phyloP scores from a whole-genome alignment of 2,797 vertebrate species.

The Acipenser ruthenus region DNA sequence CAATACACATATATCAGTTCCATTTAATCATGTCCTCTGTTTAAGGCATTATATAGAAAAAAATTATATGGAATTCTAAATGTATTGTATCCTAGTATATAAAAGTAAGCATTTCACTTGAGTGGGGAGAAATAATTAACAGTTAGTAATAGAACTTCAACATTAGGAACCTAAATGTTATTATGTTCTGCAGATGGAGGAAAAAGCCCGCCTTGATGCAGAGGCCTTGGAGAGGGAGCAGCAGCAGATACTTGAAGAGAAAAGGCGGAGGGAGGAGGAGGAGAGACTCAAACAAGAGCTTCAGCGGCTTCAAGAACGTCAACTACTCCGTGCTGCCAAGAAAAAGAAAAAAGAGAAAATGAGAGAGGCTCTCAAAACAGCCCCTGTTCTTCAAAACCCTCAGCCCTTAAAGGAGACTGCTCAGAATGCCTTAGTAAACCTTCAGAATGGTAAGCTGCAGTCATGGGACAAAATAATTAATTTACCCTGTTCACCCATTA shows the following conservation, averaged over 20 bases:
- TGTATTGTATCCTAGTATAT: too few species aligned
- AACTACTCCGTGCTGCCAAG: conserved; percentile 75
- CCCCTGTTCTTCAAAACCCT: conserved; percentile 55
- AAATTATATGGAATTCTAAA: too few species aligned
- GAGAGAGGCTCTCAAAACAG: conserved; percentile 52
- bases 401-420: conserved; percentile 67
- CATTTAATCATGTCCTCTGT: too few species aligned
- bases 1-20: too few species aligned
- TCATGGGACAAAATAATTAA: conserved; percentile 50
- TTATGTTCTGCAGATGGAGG: conserved; percentile 70
- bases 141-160: too few species aligned
- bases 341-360: conserved; percentile 91
- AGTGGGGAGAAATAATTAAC: too few species aligned
- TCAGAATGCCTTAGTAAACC: conserved; percentile 55
- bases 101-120: too few species aligned
- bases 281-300: conserved; percentile 77
- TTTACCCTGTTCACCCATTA: conserved; percentile 38
- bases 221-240: conserved; percentile 75
- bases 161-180: neutral
- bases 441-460: conserved; percentile 55
- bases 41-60: too few species aligned
- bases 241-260: conserved; percentile 70
- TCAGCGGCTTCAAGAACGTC: conserved; percentile 80
- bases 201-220: conserved; percentile 83
- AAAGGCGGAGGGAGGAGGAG: conserved; percentile 64